Evolutionary conservation across 2,888 invertebrate species (phyloP).

Genomic region (Hololepta plana): DNA sequence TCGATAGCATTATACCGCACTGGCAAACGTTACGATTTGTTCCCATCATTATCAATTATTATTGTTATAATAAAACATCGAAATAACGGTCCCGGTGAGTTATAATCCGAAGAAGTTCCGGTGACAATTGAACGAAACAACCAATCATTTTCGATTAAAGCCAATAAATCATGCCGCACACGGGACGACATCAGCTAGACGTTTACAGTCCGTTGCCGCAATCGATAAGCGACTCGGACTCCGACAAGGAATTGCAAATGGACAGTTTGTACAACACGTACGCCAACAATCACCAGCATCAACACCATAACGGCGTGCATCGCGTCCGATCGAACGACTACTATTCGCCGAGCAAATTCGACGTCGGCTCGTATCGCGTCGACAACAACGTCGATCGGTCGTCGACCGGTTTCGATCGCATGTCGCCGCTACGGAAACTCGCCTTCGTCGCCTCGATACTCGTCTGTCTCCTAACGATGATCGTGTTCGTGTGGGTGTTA

Average conservation of each 20-base stretch:
- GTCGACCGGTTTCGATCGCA: slow-evolving; percentile 17
- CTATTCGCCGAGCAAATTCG: no score
- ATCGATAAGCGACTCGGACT: slow-evolving; percentile 58
- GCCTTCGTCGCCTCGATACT: slow-evolving; percentile 54
- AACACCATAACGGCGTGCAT: slow-evolving; percentile 10
- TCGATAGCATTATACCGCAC: no score
- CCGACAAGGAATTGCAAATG: slow-evolving; percentile 45
- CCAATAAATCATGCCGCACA: slow-evolving; percentile 18
- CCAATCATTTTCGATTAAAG: no score
- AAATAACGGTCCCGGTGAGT: no score
- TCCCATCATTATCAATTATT: no score
- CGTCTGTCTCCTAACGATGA: slow-evolving; percentile 48
- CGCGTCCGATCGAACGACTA: slow-evolving; percentile 11
- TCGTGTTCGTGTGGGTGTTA: slow-evolving; percentile 56
- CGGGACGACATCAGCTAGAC: slow-evolving; percentile 31
- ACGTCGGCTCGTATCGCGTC: slow-evolving; percentile 12
- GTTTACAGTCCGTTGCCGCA: slow-evolving; percentile 62
- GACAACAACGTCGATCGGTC: slow-evolving; percentile 15
- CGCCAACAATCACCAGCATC: slow-evolving; percentile 10
- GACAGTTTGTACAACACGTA: slow-evolving; percentile 1
- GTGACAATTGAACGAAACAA: no score
- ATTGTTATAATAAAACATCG: no score
- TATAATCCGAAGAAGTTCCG: no score
- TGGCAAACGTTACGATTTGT: no score
- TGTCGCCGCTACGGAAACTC: slow-evolving; percentile 48